phyloP scores from a whole-genome alignment of 2,113 vertebrate genomes.

The Crotalus helleri region DNA sequence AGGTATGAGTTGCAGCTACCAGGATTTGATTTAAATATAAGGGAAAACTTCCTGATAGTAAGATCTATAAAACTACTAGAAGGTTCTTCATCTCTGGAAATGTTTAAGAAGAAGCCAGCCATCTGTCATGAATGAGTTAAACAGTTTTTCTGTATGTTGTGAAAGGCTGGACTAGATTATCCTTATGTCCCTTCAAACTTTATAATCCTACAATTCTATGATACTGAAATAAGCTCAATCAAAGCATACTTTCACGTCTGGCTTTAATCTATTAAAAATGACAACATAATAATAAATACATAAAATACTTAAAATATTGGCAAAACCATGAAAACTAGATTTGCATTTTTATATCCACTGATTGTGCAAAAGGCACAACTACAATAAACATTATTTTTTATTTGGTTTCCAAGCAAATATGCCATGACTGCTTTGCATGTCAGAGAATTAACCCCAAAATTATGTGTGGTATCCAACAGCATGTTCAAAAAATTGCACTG shows the following conservation, averaged over 20 bases:
- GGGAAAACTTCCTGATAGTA: neutral
- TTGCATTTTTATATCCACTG: neutral
- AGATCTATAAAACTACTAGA: neutral
- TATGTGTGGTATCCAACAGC: neutral
- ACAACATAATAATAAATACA: neutral
- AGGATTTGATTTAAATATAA: neutral
- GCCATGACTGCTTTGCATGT: neutral
- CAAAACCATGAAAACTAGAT: neutral
- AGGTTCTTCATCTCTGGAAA: neutral
- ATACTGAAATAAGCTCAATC: neutral
- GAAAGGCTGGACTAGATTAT: neutral
- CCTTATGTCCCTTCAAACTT: neutral
- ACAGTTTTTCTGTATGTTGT: neutral
- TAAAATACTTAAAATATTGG: neutral
- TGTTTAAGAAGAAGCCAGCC: neutral
- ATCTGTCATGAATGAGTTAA: neutral
- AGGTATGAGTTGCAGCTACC: neutral
- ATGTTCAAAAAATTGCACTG: neutral
- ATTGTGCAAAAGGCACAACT: neutral
- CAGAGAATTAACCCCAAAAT: neutral
- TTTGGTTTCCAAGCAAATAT: neutral
- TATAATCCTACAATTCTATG: neutral
- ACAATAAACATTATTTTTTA: neutral
- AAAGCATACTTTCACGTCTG: neutral
- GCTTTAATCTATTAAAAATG: neutral